Percentiles rank a stretch among this genome's conserved stretches.
Evolutionary conservation across 2,797 vertebrate species (phyloP).

Genomic region (Phrynocephalus guinanensis): DNA sequence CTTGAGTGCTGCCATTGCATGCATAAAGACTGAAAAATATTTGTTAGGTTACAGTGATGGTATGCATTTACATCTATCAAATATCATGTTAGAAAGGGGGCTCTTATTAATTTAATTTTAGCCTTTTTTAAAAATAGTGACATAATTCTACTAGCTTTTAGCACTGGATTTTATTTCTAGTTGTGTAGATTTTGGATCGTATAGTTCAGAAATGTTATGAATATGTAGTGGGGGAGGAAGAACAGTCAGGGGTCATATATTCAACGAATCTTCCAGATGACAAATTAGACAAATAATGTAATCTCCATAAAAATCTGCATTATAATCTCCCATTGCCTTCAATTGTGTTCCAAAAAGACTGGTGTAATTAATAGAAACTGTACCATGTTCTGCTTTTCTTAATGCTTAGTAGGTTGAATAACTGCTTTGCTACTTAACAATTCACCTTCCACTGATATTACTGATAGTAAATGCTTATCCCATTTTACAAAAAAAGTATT

Average conservation of each 20-base stretch:
- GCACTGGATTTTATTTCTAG: constrained; percentile 33
- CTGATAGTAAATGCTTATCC: not conserved
- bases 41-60: not conserved
- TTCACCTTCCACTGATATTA: constrained; percentile 22
- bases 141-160: not conserved
- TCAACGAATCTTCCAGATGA: constrained; percentile 22
- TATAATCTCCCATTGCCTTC: not conserved
- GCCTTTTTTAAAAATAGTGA: constrained; percentile 15
- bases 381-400: not conserved
- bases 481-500: constrained; percentile 8
- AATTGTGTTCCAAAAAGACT: not conserved
- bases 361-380: not conserved
- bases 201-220: constrained; percentile 28
- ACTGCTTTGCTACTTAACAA: constrained; percentile 30
- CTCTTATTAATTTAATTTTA: constrained; percentile 13
- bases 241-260: constrained; percentile 7
- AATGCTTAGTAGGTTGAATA: not conserved
- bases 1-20: not conserved
- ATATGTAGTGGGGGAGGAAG: constrained; percentile 3
- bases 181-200: constrained; percentile 22
- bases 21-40: not conserved
- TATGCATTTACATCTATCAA: not conserved
- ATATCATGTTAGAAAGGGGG: not conserved
- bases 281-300: not conserved
- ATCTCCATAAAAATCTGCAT: not conserved